Base-by-base conservation (phyloP, 2,797 vertebrate genomes). In the Etheostoma nigrum region DNA sequence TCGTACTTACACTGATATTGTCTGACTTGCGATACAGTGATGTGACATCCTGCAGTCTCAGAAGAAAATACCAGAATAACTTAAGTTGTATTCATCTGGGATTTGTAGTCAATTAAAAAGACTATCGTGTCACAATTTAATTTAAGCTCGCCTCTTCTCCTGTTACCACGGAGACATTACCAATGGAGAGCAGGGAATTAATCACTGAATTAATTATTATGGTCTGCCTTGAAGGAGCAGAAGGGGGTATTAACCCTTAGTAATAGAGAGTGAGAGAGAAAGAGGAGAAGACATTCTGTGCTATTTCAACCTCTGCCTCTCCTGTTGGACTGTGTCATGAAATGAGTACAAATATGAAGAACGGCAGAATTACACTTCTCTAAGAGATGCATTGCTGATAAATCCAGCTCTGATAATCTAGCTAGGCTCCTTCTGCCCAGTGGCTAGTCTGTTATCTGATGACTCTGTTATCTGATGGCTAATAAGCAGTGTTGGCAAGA, bases 151-250 rank as follows among this genome's bases (percentile, higher is more conserved):
- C 72, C 68, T 79, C 82, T 79, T 69, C 79, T 68, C 63, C 79
- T 7, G 80, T 91, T 91, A 85, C 90, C 90, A 89, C 73, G 51
- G 90, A 92, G 90, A 91, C 86, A 53, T 88, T 64, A 61, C 76
- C 87, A 78, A 33, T 5, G 67, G 86, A 88, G 89, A 93, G 81
- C 48, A 42, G 77, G 85, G 86, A 88, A 92, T 93, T 91, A 92
- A 92, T 91, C 90, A 93, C 90, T 86, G 86, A 88, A 88, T 92
- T 91, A 90, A 93, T 93, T 91, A 93, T 90, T 84, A 79, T 9
- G 76, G 79, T 84, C 81, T 63, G 86, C 87, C 91, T 88, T 14
- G 57, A 85, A 90, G 92, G 85, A 91, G 86, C 80, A 76, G 81
- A 76, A 79, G 60, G 83, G 83, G 86, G 77, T 82, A 90, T 93